Evolutionary conservation across 1,140 invertebrate genomes (phyloP), one percentile per base, ranked within the genome.

Genomic region (Copidosoma floridanum): DNA sequence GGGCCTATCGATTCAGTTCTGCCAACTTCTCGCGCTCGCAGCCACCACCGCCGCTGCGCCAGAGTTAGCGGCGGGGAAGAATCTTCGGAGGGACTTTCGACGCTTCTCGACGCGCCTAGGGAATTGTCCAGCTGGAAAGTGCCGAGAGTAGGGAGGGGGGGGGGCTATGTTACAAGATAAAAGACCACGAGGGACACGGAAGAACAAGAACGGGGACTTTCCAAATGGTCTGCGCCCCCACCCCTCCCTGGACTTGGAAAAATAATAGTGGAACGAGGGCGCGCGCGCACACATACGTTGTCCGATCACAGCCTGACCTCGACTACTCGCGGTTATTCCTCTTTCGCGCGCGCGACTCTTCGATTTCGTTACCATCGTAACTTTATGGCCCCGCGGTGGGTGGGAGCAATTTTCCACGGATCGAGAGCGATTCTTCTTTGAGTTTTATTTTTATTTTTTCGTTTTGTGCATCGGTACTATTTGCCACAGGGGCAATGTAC

Each of bases 1-100:
- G 24, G 14, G 48, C n/a, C 41, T 60, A 60, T 60, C 47, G 57
- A 60, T 60, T 60, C 57, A 60, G 50, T 60, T 24, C 40, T 53
- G 27, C 57, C 57, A 60, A 60, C 57, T 16, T 11, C n/a, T n/a
- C n/a, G 10, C 38, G 38, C 38, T 32, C 29, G 38, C 38, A 37
- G 27, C 1, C 20, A 27, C 27, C 12, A 14, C n/a, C n/a, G n/a
- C n/a, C n/a, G n/a, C n/a, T n/a, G 16, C 14, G 2, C 6, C 20
- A 57, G 35, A 24, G 37, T 21, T 20, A 12, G 23, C 44, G 37
- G 14, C 2, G 10, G 48, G 20, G 23, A 51, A 24, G 23, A n/a
- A n/a, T 32, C 29, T 32, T 12, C 29, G 18, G 44, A 21, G 54
- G 46, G 54, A 58, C 37, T 41, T 58, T 58, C 38, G 47, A 23